Conservation (phyloP, 1,140 invertebrate species). For the Berghia stephanieae region DNA sequence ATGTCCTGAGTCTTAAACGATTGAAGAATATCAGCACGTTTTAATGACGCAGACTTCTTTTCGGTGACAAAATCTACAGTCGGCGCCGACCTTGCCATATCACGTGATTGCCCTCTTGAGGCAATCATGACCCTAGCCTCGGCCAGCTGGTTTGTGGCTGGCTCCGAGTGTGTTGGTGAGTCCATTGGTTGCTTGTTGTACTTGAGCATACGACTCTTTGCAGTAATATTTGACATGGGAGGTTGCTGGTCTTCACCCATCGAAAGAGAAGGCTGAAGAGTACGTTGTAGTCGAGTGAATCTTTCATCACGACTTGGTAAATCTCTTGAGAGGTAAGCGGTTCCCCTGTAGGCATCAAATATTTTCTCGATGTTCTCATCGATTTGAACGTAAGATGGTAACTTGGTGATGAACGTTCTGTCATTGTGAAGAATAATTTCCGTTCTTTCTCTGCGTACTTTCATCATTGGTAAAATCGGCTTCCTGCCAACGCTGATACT, state of each 20-base stretch:
- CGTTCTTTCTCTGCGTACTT: conserved; percentile 37
- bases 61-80: not conserved
- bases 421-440: conserved; percentile 47
- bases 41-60: not conserved
- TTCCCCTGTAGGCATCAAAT: conserved; percentile 43
- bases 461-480: conserved; percentile 39
- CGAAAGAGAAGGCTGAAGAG: too few relatives aligned
- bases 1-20: conserved; percentile 5
- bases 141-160: not conserved
- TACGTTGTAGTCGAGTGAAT: not conserved
- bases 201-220: too few relatives aligned
- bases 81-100: not conserved
- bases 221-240: too few relatives aligned
- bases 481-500: not conserved
- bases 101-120: not conserved
- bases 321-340: conserved; percentile 34
- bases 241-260: too few relatives aligned
- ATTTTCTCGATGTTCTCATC: conserved; percentile 38
- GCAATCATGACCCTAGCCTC: not conserved
- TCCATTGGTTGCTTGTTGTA: not conserved
- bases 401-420: conserved; percentile 46
- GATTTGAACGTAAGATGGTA: conserved; percentile 42
- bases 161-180: not conserved
- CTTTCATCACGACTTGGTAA: conserved; percentile 16
- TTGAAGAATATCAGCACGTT: not conserved